A percentile compares a stretch with the other conserved stretches of the same genome.
These are phyloP conservation scores for Tragopan temminckii DNA, from an alignment of 2,797 vertebrate genomes.

Conservation along the genomic window DNA sequence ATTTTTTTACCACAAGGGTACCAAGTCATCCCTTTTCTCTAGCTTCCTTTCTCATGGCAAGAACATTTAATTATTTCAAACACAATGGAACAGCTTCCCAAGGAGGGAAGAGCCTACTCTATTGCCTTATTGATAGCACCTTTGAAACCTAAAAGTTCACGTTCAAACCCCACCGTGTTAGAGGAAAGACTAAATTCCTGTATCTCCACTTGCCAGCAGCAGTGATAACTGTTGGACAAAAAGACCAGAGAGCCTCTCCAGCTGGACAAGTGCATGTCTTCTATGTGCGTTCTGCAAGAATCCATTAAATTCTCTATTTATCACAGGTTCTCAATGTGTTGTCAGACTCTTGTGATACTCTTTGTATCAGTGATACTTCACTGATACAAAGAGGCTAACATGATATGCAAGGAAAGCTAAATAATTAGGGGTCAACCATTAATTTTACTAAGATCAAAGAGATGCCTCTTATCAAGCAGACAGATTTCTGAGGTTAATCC, in stretches of 20 bases:
- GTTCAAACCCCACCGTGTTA: background rate
- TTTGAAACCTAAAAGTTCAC: background rate
- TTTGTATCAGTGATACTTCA: background rate
- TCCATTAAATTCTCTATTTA: fast-evolving
- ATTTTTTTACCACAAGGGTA: background rate
- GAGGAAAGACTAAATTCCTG: background rate
- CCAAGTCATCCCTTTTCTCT: background rate
- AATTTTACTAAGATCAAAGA: conserved; percentile 6
- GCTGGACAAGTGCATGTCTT: background rate
- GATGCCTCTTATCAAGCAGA: background rate
- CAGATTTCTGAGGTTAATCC: background rate
- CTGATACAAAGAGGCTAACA: background rate
- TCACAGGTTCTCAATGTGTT: background rate
- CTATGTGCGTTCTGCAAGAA: background rate
- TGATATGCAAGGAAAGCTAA: background rate
- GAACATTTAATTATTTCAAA: background rate
- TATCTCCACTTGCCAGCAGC: background rate
- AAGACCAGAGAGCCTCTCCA: background rate
- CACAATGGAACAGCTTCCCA: background rate
- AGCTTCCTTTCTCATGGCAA: background rate
- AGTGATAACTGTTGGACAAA: background rate
- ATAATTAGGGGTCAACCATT: background rate
- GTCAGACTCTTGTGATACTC: background rate
- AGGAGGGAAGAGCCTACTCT: background rate
- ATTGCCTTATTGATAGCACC: background rate